A percentile compares a stretch with the other conserved stretches of the same genome.
These are phyloP conservation scores for Petrolisthes cinctipes DNA, from an alignment of 2,888 invertebrate genomes.

Conservation along the genomic window DNA sequence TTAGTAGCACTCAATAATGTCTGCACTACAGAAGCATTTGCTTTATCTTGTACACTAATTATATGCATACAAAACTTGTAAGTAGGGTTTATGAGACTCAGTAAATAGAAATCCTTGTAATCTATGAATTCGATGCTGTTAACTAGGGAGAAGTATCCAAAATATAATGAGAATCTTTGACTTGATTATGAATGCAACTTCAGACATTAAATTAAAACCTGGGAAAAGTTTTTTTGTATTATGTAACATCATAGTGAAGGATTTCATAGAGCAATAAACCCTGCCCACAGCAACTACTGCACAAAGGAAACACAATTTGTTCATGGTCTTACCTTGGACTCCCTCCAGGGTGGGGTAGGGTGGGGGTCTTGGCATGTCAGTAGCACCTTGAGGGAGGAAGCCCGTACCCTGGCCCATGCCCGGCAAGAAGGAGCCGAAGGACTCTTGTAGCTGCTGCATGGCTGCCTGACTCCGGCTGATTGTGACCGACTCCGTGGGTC, in stretches of 20 bases:
- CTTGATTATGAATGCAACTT: no score
- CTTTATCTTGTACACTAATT: no score
- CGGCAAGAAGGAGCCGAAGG: slow-evolving; percentile 64
- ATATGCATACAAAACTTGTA: no score
- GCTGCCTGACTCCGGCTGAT: slow-evolving; percentile 62
- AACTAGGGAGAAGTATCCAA: no score
- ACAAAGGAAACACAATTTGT: neutral
- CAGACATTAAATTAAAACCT: no score
- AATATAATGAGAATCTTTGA: no score
- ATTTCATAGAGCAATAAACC: neutral
- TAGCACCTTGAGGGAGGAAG: slow-evolving; percentile 60
- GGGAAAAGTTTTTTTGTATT: no score
- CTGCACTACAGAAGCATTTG: no score
- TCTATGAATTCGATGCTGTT: no score
- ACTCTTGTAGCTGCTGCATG: slow-evolving; percentile 65
- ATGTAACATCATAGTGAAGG: neutral
- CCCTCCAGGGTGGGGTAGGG: slow-evolving; percentile 63
- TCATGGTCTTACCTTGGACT: slow-evolving; percentile 60
- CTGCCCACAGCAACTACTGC: neutral
- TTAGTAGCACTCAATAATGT: no score
- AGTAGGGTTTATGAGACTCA: no score
- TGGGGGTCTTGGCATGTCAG: slow-evolving; percentile 62
- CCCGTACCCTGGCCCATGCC: slow-evolving; percentile 58
- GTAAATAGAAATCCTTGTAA: no score
- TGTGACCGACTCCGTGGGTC: slow-evolving; percentile 58